Evolutionary conservation across 2,888 invertebrate genomes (phyloP).

Genomic region (Cyclophora albipunctata): DNA sequence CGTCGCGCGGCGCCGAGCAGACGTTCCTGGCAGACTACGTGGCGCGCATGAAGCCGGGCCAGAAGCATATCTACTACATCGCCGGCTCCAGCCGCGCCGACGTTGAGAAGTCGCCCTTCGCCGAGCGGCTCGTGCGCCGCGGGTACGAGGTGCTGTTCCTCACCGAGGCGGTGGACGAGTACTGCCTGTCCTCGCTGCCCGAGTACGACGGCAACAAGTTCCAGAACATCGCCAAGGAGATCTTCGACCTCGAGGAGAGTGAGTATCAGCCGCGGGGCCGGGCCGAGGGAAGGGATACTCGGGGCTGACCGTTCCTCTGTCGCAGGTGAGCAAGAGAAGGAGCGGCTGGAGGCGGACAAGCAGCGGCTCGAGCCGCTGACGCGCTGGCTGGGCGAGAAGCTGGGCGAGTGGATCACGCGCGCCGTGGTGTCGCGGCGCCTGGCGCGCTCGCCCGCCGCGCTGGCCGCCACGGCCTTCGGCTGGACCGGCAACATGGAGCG

Average conservation of each 20-base stretch:
- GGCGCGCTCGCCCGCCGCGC: slow-evolving; percentile 89
- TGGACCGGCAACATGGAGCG: slow-evolving; percentile 99
- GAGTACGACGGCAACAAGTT: slow-evolving; percentile 99
- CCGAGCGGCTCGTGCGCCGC: slow-evolving; percentile 92
- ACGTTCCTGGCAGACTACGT: slow-evolving; percentile 93
- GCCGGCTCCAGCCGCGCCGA: slow-evolving; percentile 91
- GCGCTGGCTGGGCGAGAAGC: slow-evolving; percentile 43
- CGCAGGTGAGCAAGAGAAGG: slow-evolving; percentile 78
- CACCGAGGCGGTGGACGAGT: slow-evolving; percentile 98
- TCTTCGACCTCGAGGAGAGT: slow-evolving; percentile 88
- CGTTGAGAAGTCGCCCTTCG: slow-evolving; percentile 93
- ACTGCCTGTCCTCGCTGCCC: slow-evolving; percentile 95
- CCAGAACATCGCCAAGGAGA: slow-evolving; percentile 99
- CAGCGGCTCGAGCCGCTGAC: slow-evolving; percentile 90
- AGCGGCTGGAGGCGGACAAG: slow-evolving; percentile 84
- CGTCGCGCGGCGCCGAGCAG: slow-evolving; percentile 80
- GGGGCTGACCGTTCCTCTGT: background rate
- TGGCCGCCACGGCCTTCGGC: slow-evolving; percentile 97
- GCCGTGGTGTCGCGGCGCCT: slow-evolving; percentile 25
- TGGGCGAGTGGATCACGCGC: slow-evolving; percentile 3
- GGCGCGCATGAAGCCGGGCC: slow-evolving; percentile 94
- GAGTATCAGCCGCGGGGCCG: slow-evolving; percentile 19
- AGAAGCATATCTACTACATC: slow-evolving; percentile 96
- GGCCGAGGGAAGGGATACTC: background rate
- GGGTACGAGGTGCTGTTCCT: slow-evolving; percentile 97